These are phyloP conservation scores for Meloidogyne chitwoodi DNA, from an alignment of 1,140 invertebrate species.

Conservation along the genomic window DNA sequence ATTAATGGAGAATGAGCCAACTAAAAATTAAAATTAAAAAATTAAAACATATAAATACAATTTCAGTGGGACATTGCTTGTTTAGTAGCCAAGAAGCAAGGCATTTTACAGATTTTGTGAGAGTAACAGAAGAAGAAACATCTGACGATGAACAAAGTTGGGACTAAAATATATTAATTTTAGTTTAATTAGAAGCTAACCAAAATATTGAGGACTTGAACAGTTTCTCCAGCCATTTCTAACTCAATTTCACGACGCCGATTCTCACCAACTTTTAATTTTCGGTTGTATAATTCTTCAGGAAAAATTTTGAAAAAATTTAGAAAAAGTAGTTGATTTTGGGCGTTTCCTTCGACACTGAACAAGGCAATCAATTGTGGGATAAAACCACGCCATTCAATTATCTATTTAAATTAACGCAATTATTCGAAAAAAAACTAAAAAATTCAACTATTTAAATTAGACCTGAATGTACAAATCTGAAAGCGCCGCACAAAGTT, in stretches of 20 bases:
- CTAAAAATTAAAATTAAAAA: conserved; percentile 60
- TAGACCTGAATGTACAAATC: conserved; percentile 89
- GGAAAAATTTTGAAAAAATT: conserved; percentile 87
- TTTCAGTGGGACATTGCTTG: conserved; percentile 60
- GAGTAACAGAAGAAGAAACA: conserved; percentile 30
- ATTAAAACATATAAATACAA: conserved; percentile 43
- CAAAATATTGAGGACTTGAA: conserved; percentile 70
- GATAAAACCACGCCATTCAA: conserved; percentile 81
- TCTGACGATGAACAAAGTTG: conserved; percentile 19
- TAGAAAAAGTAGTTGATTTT: conserved; percentile 67
- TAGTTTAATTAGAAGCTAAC: conserved; percentile 61
- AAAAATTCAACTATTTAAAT: background rate
- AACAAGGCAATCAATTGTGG: conserved; percentile 74
- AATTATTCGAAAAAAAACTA: background rate
- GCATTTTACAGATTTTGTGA: conserved; percentile 53
- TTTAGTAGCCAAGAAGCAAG: conserved; percentile 64
- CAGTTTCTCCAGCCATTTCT: conserved; percentile 67
- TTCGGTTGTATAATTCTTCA: conserved; percentile 84
- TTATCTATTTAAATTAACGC: conserved; percentile 59
- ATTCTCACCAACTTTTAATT: conserved; percentile 81
- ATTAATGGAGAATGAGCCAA: conserved; percentile 11
- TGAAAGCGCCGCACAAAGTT: conserved; percentile 82
- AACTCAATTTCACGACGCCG: conserved; percentile 75
- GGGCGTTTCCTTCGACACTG: conserved; percentile 36
- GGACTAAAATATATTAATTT: conserved; percentile 14